Evolutionary conservation across 2,888 invertebrate genomes (phyloP), one percentile per base, ranked within the genome.

Genomic region (Pegoplata infirma): DNA sequence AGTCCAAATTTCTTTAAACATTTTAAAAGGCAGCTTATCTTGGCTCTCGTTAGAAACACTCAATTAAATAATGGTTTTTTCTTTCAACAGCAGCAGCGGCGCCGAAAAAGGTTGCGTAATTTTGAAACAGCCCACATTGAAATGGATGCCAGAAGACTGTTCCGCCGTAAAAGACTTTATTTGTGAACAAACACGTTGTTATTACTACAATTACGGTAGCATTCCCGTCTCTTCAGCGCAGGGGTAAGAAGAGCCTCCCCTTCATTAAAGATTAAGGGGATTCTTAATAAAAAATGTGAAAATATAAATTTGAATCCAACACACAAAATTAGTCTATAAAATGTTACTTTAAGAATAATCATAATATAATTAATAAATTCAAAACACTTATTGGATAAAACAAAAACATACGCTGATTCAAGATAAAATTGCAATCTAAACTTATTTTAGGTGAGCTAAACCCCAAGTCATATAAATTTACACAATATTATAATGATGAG

Each of bases 181-280:
- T 88, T 96, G 96, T 91, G 96, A 96, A 91, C 95, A 96, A 91
- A 96, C 96, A 81, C 93, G 96, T 87, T 96, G 96, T 91, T 96
- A 96, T 90, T 96, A 95, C 91, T 96, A 95, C 92, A 96, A 96
- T 91, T 96, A 96, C 90, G 96, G 95, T 89, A 95, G 95, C 90
- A 95, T 95, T 91, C 95, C 95, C 90, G 95, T 95, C 88, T 95
- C 95, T 89, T 94, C 95, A 86, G 93, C 95, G 92, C 95, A 96
- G 95, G 95, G 95, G 95, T 96, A 96, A 95, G 95, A 86, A 83
- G 78, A 75, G 71, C 71, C 46, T 40, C 53, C 59, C 68, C 66
- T 53, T 63, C 47, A 67, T 14, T 63, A 47, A 46, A 47, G 25
- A 51, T 47, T 19, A 58, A 63, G 72, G 75, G 71, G 75, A 67